Evolutionary conservation across 2,888 invertebrate genomes (phyloP), one percentile per base, ranked within the genome.

Genomic region (Agapetus fuscipes): DNA sequence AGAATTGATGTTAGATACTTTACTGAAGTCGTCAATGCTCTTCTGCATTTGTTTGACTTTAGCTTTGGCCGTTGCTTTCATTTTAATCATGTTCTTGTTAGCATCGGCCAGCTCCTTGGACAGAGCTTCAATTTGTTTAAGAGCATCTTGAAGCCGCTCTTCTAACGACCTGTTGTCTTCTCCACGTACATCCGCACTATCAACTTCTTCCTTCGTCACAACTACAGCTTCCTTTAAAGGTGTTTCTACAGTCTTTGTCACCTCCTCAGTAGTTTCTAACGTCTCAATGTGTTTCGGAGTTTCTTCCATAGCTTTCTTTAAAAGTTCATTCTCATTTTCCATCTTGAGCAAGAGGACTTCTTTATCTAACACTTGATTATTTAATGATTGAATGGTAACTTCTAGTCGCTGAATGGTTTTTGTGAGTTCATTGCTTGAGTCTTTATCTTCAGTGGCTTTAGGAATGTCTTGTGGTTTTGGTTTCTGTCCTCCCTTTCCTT

Each of bases 31-130:
- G 46, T 79, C 78, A 24, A 81, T 70, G 52, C 84, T 82, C 53
- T 83, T 85, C 52, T 83, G 84, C 53, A 85, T 62, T 55, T 80
- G 80, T 56, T 83, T 87, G 30, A 81, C 58, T 64, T 84, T 86
- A 39, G 72, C 61, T 57, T 80, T 82, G 53, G 79, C 76, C 49
- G 74, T 74, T 2, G 80, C 79, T 57, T 83, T 83, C 6, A 81
- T 69, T 62, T 84, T 84, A 33, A 83, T 76, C 75, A 80, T 80
- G 54, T 72, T 76, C 56, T 84, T 84, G 54, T 87, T 87, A 17
- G 78, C 72, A 37, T 78, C 76, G 43, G 85, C 83, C 34, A 86
- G 62, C 55, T 84, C 82, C 49, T 77, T 75, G 43, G 76, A 81
- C 3, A 87, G 62, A 54, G 73, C 69, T 14, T 48, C 48, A 46